A percentile compares a stretch with the other conserved stretches of the same genome.
Conservation (phyloP, 2,888 invertebrate genomes). For the Xiphydria camelus region DNA sequence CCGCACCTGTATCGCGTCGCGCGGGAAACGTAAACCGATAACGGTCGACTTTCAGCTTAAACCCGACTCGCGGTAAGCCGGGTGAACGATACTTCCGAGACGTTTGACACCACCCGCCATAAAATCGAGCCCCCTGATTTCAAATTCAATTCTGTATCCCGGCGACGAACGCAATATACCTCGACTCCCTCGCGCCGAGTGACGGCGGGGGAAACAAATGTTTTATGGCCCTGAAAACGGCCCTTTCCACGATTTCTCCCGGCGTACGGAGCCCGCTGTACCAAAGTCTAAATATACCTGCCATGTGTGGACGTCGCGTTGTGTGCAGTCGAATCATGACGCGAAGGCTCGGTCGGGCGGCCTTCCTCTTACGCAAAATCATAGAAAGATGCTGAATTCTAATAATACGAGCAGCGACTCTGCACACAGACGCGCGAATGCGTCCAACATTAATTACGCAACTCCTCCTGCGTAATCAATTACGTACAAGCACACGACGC, state of each 20-base stretch:
- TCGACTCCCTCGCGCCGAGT: constrained; percentile 14
- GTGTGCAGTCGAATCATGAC: no score
- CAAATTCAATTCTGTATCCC: constrained; percentile 54
- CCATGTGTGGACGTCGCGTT: no score
- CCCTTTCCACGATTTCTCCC: constrained; percentile 37
- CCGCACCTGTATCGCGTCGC: not conserved
- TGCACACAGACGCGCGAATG: no score
- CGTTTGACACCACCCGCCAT: constrained; percentile 46
- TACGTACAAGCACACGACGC: no score
- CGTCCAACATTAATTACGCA: no score
- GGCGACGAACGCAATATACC: constrained; percentile 39
- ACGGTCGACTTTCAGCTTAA: constrained; percentile 19
- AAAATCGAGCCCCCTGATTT: constrained; percentile 53
- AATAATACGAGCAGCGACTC: no score
- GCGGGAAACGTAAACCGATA: constrained; percentile 29
- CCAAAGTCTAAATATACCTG: no score
- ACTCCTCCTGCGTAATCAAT: no score
- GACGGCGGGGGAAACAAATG: constrained; percentile 50
- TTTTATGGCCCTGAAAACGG: constrained; percentile 52
- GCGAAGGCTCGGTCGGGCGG: no score
- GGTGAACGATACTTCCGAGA: constrained; percentile 25
- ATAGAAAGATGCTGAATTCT: no score
- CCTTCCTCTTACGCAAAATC: no score
- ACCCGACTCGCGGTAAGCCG: constrained; percentile 22
- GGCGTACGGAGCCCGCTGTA: no score